Evolutionary conservation across 2,888 invertebrate genomes (phyloP), one percentile per base, ranked within the genome.

Genomic region (Coremacera marginata): DNA sequence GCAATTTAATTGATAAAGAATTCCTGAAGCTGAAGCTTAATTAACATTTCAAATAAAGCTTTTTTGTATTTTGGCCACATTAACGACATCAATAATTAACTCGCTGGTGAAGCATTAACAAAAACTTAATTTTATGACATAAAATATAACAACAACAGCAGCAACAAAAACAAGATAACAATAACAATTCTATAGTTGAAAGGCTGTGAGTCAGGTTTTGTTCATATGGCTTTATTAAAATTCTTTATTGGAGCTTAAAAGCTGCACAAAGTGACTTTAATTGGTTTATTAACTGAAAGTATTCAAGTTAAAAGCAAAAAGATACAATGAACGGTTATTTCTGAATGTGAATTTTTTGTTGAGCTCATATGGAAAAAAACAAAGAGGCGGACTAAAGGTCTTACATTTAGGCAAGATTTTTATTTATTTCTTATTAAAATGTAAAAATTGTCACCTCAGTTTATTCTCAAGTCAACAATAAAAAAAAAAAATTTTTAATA

Each of bases 141-240:
- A 14, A 27, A 68, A 49, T 70, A 70, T 44, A 19, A 76, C 14
- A 44, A 75, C 68, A 71, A n/a, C 44, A 49, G 80, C 70, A 16
- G 22, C 79, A 83, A 84, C 51, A 51, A 27, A 14, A 11, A 72
- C 44, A 44, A 85, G 85, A 84, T 84, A 85, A 84, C 83, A 85
- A 84, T 84, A 83, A 55, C 55, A 83, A 84, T 85, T 84, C 84
- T 80, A 34, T 14, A 11, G 44, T 11, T 44, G 7, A 63, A 78
- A 79, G 71, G 60, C 22, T 44, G 72, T 72, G 72, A 72, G 44
- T 72, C 72, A 60, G 34, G 27, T 72, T 49, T 60, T 25, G 37
- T 16, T 49, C 27, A 22, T 44, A 44, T 72, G 72, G 60, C 72
- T 72, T 72, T 62, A 72, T 72, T 72, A 72, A 72, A 62, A 62